Evolutionary conservation across 2,888 invertebrate genomes (phyloP).

Genomic region (Cephus nigrinus): DNA sequence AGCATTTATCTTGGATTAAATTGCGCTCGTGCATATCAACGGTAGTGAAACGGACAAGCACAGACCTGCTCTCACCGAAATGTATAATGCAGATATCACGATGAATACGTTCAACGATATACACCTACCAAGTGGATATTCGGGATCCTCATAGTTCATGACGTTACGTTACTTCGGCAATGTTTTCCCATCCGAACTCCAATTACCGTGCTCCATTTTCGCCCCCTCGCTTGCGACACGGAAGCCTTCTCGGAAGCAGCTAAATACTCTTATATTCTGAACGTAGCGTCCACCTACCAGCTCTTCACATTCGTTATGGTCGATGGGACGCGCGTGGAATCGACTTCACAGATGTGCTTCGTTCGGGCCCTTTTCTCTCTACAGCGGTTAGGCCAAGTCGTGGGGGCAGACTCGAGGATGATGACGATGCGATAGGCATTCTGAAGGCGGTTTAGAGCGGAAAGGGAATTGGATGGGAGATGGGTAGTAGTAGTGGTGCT

Average conservation of each 20-base stretch:
- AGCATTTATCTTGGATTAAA: neutral
- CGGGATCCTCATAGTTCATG: neutral
- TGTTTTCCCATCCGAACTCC: neutral
- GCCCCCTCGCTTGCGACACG: neutral
- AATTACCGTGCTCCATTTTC: neutral
- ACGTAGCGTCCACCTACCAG: neutral
- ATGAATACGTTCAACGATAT: neutral
- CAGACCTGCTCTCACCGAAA: neutral
- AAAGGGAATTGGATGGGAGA: neutral
- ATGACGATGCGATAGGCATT: constrained; percentile 6
- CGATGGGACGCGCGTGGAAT: neutral
- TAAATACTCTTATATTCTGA: neutral
- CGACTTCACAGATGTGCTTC: neutral
- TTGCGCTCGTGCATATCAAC: neutral
- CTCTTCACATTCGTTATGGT: neutral
- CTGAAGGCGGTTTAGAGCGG: neutral
- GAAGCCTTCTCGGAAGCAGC: neutral
- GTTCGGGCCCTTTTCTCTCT: neutral
- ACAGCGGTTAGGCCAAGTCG: neutral
- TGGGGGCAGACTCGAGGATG: neutral
- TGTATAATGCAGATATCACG: neutral
- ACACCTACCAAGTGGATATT: neutral
- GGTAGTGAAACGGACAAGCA: neutral
- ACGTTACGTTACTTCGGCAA: neutral
- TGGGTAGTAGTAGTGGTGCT: neutral